Evolutionary conservation across 2,888 invertebrate species (phyloP).

Genomic region (Drosophila merina): DNA sequence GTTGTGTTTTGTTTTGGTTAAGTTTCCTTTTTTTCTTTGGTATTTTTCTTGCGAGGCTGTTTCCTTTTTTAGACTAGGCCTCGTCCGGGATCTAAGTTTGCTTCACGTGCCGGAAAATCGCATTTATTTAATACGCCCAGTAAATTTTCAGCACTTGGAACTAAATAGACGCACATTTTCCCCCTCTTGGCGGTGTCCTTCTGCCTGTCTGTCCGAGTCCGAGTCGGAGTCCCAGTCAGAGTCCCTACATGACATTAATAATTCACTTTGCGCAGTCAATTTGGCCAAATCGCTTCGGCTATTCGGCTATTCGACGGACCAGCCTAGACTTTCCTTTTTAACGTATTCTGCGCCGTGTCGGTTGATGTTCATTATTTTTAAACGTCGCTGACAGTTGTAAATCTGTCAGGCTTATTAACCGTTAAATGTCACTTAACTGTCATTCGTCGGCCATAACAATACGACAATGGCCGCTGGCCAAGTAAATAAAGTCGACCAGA

Average conservation of each 20-base stretch:
- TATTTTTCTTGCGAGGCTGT: conserved; percentile 3
- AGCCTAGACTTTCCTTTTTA: conserved; percentile 9
- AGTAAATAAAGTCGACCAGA: conserved; percentile 46
- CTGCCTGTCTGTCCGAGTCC: neutral
- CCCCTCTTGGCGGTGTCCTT: neutral
- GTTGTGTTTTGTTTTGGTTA: conserved; percentile 49
- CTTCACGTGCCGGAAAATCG: conserved; percentile 73
- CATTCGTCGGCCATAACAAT: conserved; percentile 62
- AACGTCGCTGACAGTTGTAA: conserved; percentile 76
- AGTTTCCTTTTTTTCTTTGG: conserved; percentile 5
- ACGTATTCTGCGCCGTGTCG: conserved; percentile 25
- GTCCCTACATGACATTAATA: conserved; percentile 73
- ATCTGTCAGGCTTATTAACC: conserved; percentile 80
- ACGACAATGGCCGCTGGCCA: conserved; percentile 27
- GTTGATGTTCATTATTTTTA: conserved; percentile 76
- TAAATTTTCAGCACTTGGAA: conserved; percentile 75
- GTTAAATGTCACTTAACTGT: conserved; percentile 80
- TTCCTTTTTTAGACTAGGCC: conserved; percentile 21
- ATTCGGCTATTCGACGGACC: conserved; percentile 33
- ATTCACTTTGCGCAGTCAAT: conserved; percentile 78
- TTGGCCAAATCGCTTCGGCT: conserved; percentile 70
- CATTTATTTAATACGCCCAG: conserved; percentile 76
- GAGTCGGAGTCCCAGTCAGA: conserved; percentile 4
- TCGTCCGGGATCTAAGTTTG: conserved; percentile 22
- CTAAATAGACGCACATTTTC: conserved; percentile 75